phyloP scores from a whole-genome alignment of 2,888 invertebrate species.

The Unio pictorum region DNA sequence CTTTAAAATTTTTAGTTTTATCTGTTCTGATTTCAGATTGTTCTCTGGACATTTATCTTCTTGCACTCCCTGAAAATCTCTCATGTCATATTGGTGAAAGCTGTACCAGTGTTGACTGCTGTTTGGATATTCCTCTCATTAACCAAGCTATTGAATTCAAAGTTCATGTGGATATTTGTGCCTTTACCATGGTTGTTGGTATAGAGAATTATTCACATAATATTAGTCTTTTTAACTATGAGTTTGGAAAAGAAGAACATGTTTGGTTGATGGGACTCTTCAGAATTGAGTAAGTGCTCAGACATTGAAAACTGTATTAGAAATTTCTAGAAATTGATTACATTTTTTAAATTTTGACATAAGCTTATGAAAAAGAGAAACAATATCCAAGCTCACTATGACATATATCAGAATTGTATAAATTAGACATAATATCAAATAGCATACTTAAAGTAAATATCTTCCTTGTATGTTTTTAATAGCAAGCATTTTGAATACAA shows the following conservation, averaged over 20 bases:
- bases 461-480: too few relatives aligned
- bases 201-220: slow-evolving; percentile 25
- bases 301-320: too few relatives aligned
- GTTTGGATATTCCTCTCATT: slow-evolving; percentile 21
- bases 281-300: slow-evolving; percentile 23
- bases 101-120: slow-evolving; percentile 40
- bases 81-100: slow-evolving; percentile 24
- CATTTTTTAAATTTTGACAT: too few relatives aligned
- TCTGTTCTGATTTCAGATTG: slow-evolving; percentile 11
- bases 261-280: slow-evolving; percentile 32
- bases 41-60: slow-evolving; percentile 13
- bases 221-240: slow-evolving; percentile 19
- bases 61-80: slow-evolving; percentile 20
- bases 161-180: slow-evolving; percentile 13
- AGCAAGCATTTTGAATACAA: too few relatives aligned
- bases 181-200: slow-evolving; percentile 10
- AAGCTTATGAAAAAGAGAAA: too few relatives aligned
- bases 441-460: too few relatives aligned
- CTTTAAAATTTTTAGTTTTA: not conserved
- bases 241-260: slow-evolving; percentile 21
- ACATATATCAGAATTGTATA: too few relatives aligned
- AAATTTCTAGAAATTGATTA: too few relatives aligned
- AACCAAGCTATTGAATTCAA: slow-evolving; percentile 5
- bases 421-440: too few relatives aligned
- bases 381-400: too few relatives aligned